Conservation (phyloP, 2,888 invertebrate species). For the Leucophenga maculata region DNA sequence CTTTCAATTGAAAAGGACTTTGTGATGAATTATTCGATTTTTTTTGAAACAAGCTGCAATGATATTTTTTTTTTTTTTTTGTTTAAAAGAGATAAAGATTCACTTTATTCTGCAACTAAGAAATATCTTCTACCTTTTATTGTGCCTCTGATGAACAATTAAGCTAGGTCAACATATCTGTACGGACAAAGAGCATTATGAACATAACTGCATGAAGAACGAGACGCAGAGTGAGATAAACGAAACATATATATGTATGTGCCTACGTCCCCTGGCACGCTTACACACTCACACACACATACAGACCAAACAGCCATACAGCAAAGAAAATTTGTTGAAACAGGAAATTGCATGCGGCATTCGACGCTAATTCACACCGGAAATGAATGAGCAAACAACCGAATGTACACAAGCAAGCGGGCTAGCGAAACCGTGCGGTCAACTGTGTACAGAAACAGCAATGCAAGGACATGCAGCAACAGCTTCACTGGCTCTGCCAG, state of each 20-base stretch:
- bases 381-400: slow-evolving; percentile 47
- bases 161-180: not conserved
- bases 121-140: too few relatives aligned
- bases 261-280: not conserved
- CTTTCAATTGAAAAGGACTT: too few relatives aligned
- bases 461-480: slow-evolving; percentile 10
- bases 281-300: not conserved
- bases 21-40: too few relatives aligned
- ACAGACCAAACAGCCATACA: not conserved
- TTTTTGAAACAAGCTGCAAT: too few relatives aligned
- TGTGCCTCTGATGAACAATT: slow-evolving; percentile 5
- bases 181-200: not conserved
- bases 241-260: not conserved
- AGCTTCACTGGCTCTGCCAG: not conserved
- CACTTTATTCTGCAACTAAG: too few relatives aligned
- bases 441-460: slow-evolving; percentile 43
- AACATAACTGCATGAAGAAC: not conserved
- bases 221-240: not conserved
- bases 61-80: too few relatives aligned
- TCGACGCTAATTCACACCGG: slow-evolving; percentile 62
- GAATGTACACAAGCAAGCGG: slow-evolving; percentile 26
- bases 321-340: slow-evolving; percentile 30
- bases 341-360: slow-evolving; percentile 64
- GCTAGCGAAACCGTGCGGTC: slow-evolving; percentile 7
- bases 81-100: too few relatives aligned